Evolutionary conservation across 2,113 vertebrate species (phyloP), one percentile per base, ranked within the genome.

Genomic region (Rhynchopsitta pachyrhyncha): DNA sequence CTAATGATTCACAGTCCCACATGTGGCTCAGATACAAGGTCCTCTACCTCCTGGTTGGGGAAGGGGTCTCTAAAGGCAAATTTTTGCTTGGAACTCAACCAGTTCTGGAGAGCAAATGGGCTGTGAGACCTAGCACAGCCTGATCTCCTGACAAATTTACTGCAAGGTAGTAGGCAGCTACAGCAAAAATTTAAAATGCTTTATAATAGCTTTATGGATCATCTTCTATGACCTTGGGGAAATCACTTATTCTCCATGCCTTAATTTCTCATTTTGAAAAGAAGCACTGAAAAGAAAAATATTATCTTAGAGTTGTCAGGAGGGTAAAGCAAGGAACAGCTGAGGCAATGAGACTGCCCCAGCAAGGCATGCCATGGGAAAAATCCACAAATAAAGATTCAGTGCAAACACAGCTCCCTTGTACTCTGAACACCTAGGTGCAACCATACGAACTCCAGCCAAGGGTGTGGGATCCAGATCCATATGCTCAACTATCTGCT

Each of bases 41-140:
- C 39, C 63, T 69, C 75, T 20, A 84, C 66, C 59, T 90, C 62
- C 63, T 85, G 25, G 82, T 82, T 80, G 49, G 67, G 17, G 19
- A 88, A 93, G 18, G 35, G 8, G 63, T 80, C 68, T 91, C 85
- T 4, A 6, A 85, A 91, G 75, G 67, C 74, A 80, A 85, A 90
- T 93, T 88, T 94, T 20, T 82, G 50, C 37, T 77, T 74, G 87
- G 84, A 92, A 80, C 59, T 82, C 67, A 92, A 94, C 20, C 87
- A 92, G 49, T 73, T 83, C 84, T 75, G 42, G 64, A 70, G 37
- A 95, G 78, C 75, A 94, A 97, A 95, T 85, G 87, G 82, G 44
- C 89, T 91, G 52, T 44, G 53, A 85, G 90, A 68, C 57, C n/a
- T 31, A 78, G 44, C 57, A 73, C 13, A 46, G 67, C 28, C 62